Base-by-base conservation (phyloP, 1,140 invertebrate species). In the Drosophila parabipectinata region DNA sequence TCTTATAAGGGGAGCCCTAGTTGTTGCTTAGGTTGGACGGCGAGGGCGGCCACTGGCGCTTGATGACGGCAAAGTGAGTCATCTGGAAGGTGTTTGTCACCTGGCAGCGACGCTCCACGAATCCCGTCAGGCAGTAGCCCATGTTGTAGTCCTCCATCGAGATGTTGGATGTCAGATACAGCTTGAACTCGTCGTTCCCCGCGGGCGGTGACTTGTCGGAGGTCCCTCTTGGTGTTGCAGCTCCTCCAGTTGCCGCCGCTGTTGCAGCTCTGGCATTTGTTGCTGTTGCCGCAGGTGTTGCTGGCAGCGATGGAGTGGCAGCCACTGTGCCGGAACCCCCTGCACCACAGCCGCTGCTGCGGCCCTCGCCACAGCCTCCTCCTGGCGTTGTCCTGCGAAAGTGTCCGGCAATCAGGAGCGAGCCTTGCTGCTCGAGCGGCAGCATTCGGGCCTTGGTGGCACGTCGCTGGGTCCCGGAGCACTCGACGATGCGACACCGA, bases 51-150 rank as follows among this genome's bases (percentile, higher is more conserved):
- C 91, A 92, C 80, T 91, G 90, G 66, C 96, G 93, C 79, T 96
- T 94, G 73, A 97, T 95, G 78, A 97, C 96, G 26, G 96, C 96
- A 83, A 96, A 97, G 90, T 97, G 96, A 45, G 96, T 97, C 92
- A 96, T 95, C 92, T 97, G 96, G 90, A 96, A 96, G 68, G 93
- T 94, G 91, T 96, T 96, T 64, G 94, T 95, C 84, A 95, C 94
- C 77, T 95, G 95, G 82, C 94, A 94, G 52, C 96, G 96, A n/a
- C 96, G 93, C 90, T 97, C 96, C 73, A 97, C 92, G 6, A 95
- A 96, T 9, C 96, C 96, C 0, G 96, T 97, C 94, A 97, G 96
- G 79, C 96, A 96, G 92, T 97, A 97, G 32, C 96, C 96, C 94
- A 96, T 96, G 91, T 97, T 96, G 93, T 97, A 97, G 92, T 97